These are phyloP conservation scores for Crenichthys baileyi DNA, from an alignment of 2,797 vertebrate genomes.

Conservation along the genomic window DNA sequence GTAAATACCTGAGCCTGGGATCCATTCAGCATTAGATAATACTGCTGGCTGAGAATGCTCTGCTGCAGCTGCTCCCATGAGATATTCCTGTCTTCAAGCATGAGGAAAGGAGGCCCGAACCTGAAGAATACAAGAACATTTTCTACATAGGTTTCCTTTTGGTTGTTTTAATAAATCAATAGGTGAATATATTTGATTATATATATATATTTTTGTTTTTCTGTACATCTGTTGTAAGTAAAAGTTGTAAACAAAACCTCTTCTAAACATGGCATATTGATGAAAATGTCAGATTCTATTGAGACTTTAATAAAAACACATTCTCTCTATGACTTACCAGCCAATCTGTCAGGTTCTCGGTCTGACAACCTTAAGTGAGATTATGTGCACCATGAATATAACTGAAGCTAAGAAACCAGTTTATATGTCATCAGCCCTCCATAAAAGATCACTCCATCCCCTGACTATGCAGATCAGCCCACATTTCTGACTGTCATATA, in stretches of 20 bases:
- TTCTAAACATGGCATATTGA: background rate
- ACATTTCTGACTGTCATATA: background rate
- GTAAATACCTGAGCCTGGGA: conserved; percentile 80
- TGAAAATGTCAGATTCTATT: background rate
- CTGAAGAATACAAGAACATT: conserved; percentile 65
- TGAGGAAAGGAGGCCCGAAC: conserved; percentile 90
- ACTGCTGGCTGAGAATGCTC: conserved; percentile 87
- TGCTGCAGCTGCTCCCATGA: conserved; percentile 92
- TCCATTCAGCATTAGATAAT: conserved; percentile 86
- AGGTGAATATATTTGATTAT: background rate
- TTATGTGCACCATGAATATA: background rate
- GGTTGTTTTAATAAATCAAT: background rate
- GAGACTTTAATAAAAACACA: background rate
- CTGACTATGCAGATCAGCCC: background rate
- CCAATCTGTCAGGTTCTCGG: too few relatives aligned
- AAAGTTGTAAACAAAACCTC: background rate
- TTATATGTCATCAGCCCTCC: background rate
- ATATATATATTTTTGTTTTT: background rate
- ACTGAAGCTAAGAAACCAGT: too few relatives aligned
- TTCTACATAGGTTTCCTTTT: background rate
- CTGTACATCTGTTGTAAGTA: background rate
- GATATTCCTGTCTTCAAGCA: conserved; percentile 85
- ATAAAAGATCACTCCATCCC: background rate
- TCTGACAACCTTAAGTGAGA: background rate
- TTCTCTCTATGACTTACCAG: background rate